Conservation (phyloP, 2,113 vertebrate species). For the Psammodynastes pulverulentus region DNA sequence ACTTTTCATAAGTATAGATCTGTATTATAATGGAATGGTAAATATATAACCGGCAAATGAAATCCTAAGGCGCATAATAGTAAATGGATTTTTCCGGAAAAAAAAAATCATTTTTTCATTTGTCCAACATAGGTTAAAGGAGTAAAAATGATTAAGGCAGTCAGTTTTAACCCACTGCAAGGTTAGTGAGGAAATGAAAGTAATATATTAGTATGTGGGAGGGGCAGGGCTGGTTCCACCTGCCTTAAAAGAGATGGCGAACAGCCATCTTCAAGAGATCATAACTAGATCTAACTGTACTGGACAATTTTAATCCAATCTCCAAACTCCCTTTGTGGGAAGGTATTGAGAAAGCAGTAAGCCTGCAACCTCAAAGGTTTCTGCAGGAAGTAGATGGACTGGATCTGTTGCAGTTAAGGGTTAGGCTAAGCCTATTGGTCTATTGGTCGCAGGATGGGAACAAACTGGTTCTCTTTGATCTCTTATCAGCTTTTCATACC, state of each 20-base stretch:
- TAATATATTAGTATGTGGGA: not conserved
- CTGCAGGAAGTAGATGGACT: not conserved
- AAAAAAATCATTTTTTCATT: not conserved
- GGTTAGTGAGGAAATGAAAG: not conserved
- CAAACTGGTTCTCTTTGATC: not conserved
- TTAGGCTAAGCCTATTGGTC: not conserved
- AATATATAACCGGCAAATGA: constrained; percentile 8
- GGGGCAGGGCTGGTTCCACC: not conserved
- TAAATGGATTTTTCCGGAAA: not conserved
- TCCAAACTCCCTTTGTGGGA: not conserved
- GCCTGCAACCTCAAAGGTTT: not conserved
- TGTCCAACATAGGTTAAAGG: not conserved
- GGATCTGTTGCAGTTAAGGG: not conserved
- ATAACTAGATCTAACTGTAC: not conserved
- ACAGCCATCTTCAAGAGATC: not conserved
- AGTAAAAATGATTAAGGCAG: not conserved
- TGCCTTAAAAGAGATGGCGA: not conserved
- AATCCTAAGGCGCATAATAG: constrained; percentile 10
- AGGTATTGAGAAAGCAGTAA: not conserved
- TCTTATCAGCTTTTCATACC: not conserved
- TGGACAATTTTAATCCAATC: not conserved
- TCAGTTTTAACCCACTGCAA: not conserved
- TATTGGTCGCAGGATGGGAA: not conserved
- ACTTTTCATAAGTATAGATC: not conserved
- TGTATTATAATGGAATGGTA: not conserved